Conservation (phyloP, 2,113 vertebrate species). For the Cariama cristata region DNA sequence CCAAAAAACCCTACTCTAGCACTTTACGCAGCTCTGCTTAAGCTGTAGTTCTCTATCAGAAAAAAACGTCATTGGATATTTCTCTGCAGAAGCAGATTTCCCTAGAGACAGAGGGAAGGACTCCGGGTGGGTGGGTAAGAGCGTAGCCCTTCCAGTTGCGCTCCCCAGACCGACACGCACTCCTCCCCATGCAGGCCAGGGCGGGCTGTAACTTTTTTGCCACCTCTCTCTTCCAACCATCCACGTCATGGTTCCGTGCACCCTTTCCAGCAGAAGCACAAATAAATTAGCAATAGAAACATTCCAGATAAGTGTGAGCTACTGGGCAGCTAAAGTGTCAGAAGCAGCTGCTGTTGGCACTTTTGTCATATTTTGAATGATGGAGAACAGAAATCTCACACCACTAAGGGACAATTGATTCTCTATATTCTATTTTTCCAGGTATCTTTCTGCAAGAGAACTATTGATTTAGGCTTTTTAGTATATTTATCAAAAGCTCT, state of each 20-base stretch:
- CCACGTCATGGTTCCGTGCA: rapidly evolving
- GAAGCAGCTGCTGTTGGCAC: background rate
- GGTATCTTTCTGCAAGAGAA: background rate
- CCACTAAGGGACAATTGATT: conserved; percentile 22
- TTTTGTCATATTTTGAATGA: background rate
- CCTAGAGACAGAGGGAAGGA: background rate
- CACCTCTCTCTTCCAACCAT: background rate
- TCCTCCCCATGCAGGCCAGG: background rate
- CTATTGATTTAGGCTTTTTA: background rate
- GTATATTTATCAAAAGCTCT: conserved; percentile 1
- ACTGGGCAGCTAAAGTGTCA: background rate
- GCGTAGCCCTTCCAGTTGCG: rapidly evolving
- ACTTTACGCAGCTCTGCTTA: background rate
- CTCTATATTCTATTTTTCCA: background rate
- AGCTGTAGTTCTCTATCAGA: background rate
- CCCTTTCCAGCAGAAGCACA: background rate
- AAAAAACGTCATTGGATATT: background rate
- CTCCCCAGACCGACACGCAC: rapidly evolving
- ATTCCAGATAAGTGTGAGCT: background rate
- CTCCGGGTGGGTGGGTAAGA: background rate
- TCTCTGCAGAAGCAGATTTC: background rate
- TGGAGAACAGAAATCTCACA: background rate
- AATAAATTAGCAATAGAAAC: background rate
- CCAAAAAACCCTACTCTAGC: background rate
- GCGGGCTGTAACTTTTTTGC: background rate